A percentile compares a stretch with the other conserved stretches of the same genome.
These are phyloP conservation scores for Myiopsitta monachus DNA, from an alignment of 2,113 vertebrate species.

Conservation along the genomic window DNA sequence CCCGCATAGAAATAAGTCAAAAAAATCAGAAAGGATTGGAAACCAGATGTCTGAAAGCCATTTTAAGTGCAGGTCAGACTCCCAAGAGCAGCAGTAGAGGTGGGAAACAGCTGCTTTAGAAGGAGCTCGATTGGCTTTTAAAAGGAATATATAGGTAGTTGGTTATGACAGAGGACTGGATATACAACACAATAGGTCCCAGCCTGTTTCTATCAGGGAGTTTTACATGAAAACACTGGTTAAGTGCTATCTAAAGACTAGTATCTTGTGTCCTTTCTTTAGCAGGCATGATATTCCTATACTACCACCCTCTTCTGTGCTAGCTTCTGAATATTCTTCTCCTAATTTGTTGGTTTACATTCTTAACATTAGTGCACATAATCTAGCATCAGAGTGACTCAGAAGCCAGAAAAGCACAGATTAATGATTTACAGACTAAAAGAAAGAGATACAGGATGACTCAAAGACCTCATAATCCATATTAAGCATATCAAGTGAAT, in stretches of 20 bases:
- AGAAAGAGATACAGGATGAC: not conserved
- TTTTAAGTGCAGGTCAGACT: not conserved
- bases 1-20: not conserved
- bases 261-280: not conserved
- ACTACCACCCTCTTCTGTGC: not conserved
- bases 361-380: not conserved
- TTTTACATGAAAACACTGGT: not conserved
- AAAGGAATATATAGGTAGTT: not conserved
- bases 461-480: conserved; percentile 11
- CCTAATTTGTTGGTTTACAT: not conserved
- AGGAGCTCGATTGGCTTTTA: not conserved
- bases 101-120: not conserved
- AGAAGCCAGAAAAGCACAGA: not conserved
- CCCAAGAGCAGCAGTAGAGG: not conserved
- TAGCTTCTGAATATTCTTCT: not conserved
- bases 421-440: conserved; percentile 19
- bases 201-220: not conserved
- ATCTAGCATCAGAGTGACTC: not conserved
- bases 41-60: not conserved
- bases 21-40: not conserved
- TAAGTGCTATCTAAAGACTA: not conserved
- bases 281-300: not conserved
- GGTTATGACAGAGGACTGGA: not conserved
- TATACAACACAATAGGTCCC: not conserved
- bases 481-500: not conserved